Evolutionary conservation across 2,797 vertebrate genomes (phyloP).

Genomic region (Catamblyrhynchus diadema): DNA sequence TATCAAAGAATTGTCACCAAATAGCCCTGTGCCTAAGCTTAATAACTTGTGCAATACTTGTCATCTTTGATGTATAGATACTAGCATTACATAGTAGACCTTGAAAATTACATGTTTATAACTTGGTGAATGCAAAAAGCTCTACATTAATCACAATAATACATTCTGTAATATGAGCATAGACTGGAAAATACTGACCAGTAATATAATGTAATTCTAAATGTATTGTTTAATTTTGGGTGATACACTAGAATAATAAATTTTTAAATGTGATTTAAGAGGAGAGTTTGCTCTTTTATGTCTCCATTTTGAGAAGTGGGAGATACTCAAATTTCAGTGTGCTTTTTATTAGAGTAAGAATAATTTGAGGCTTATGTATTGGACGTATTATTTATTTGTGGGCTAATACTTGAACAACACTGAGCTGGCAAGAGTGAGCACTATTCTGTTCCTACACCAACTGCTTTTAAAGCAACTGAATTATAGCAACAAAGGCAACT

Average conservation of each 20-base stretch:
- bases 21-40: background rate
- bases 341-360: background rate
- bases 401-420: background rate
- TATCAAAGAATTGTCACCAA: background rate
- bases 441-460: background rate
- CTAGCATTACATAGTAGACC: background rate
- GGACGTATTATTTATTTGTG: background rate
- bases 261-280: background rate
- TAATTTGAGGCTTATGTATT: background rate
- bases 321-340: background rate
- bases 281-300: background rate
- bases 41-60: background rate
- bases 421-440: background rate
- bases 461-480: background rate
- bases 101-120: background rate
- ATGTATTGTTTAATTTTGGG: slow-evolving; percentile 10
- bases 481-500: background rate
- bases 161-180: background rate
- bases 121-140: slow-evolving; percentile 8
- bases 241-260: background rate
- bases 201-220: background rate
- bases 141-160: background rate
- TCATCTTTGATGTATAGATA: background rate
- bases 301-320: background rate
- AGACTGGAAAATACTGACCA: background rate